These are phyloP conservation scores for Leptopterna dolabrata DNA, from an alignment of 2,888 invertebrate genomes.

Conservation along the genomic window DNA sequence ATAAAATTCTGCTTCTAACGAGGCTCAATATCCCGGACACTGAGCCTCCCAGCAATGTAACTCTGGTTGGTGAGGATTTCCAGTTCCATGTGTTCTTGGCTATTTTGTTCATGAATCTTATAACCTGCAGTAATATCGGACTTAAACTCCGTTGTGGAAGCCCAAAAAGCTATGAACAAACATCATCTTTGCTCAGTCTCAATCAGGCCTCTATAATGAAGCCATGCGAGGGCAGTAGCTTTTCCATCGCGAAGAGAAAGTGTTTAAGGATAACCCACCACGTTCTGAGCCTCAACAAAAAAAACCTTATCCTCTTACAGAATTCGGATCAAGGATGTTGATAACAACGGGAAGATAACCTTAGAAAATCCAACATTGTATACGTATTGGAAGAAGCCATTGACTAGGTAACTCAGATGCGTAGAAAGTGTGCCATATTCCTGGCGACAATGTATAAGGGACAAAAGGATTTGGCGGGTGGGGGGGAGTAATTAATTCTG, in stretches of 20 bases:
- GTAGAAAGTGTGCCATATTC: slow-evolving; percentile 7
- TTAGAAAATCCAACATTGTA: background rate
- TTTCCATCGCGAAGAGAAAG: background rate
- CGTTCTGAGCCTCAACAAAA: background rate
- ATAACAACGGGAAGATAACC: background rate
- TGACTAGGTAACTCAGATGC: background rate
- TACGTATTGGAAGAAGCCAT: background rate
- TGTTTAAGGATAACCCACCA: background rate
- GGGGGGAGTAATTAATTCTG: background rate
- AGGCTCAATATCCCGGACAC: too few relatives aligned
- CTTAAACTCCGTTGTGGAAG: too few relatives aligned
- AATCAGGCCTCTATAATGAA: background rate
- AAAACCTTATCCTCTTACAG: background rate
- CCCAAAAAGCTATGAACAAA: too few relatives aligned
- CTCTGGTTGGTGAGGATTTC: too few relatives aligned
- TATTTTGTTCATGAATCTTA: too few relatives aligned
- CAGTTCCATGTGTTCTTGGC: too few relatives aligned
- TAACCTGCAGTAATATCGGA: too few relatives aligned
- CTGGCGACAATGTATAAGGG: background rate
- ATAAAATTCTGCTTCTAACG: too few relatives aligned
- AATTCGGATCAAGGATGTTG: background rate
- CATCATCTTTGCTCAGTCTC: too few relatives aligned
- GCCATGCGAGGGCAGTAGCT: background rate
- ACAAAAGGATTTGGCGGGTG: background rate
- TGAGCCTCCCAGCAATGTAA: too few relatives aligned